Evolutionary conservation across 2,797 vertebrate genomes (phyloP).

Genomic region (Anableps anableps): DNA sequence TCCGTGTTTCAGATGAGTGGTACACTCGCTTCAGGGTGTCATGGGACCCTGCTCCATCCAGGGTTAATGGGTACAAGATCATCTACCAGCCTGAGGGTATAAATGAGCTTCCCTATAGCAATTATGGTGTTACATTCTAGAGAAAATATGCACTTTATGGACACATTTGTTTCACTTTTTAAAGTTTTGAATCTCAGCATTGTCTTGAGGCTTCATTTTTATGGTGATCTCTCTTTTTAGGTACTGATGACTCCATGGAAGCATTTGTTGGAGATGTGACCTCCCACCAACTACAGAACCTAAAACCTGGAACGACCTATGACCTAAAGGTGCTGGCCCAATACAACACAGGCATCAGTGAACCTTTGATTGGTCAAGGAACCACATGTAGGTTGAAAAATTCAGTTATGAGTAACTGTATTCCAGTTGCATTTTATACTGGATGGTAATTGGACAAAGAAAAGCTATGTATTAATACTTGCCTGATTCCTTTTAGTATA

Average conservation of each 20-base stretch:
- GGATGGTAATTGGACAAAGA: background rate
- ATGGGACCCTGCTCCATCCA: slow-evolving; percentile 93
- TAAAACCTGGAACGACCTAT: slow-evolving; percentile 93
- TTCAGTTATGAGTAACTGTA: background rate
- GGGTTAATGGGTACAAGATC: slow-evolving; percentile 94
- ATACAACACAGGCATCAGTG: slow-evolving; percentile 91
- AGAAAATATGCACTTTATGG: slow-evolving; percentile 1
- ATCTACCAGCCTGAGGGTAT: slow-evolving; percentile 92
- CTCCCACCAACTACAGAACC: slow-evolving; percentile 89
- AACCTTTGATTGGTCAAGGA: slow-evolving; percentile 89
- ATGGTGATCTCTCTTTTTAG: slow-evolving; percentile 61
- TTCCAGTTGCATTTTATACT: background rate
- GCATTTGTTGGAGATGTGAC: slow-evolving; percentile 93
- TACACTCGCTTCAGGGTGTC: slow-evolving; percentile 97
- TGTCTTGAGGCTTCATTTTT: background rate
- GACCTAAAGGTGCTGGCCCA: slow-evolving; percentile 93
- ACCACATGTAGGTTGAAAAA: slow-evolving; percentile 88
- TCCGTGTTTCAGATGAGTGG: slow-evolving; percentile 97
- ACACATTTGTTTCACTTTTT: background rate
- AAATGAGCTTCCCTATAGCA: slow-evolving; percentile 3
- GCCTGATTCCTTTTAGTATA: slow-evolving; percentile 83
- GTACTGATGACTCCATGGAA: slow-evolving; percentile 86
- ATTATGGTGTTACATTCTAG: background rate
- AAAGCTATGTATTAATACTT: background rate
- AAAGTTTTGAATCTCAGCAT: background rate